These are phyloP conservation scores for Aplodontia rufa DNA, from an alignment of 2,113 vertebrate genomes.

Conservation along the genomic window DNA sequence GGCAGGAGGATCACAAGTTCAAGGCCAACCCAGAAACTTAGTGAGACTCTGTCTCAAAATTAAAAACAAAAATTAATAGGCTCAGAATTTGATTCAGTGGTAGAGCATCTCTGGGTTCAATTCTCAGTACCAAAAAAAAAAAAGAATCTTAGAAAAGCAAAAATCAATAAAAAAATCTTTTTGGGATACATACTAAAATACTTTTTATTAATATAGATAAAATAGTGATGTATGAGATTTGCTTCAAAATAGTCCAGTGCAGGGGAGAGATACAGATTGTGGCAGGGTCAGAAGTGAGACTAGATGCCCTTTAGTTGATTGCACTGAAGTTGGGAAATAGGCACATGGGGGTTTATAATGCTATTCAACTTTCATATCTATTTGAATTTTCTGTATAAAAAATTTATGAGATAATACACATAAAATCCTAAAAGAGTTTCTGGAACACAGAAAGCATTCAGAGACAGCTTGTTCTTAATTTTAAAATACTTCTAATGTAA, in stretches of 20 bases:
- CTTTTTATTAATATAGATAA: neutral
- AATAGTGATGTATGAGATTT: neutral
- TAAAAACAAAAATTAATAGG: too few relatives aligned
- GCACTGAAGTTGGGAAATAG: neutral
- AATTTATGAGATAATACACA: neutral
- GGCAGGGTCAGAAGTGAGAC: neutral
- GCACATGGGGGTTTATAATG: neutral
- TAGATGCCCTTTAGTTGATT: neutral
- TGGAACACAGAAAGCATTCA: neutral
- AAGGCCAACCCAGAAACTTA: too few relatives aligned
- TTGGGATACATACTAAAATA: neutral
- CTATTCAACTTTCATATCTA: neutral
- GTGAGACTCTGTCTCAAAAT: too few relatives aligned
- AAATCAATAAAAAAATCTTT: neutral
- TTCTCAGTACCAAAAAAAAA: too few relatives aligned
- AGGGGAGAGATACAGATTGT: neutral
- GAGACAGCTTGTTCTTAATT: neutral
- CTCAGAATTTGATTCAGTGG: too few relatives aligned
- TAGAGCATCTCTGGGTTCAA: too few relatives aligned
- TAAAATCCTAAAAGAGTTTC: neutral
- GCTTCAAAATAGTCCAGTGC: neutral
- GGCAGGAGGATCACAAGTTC: too few relatives aligned
- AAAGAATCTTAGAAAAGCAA: too few relatives aligned
- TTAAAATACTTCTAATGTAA: neutral
- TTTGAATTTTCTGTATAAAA: neutral